Base-by-base conservation (phyloP, 1,140 invertebrate species). In the Listronotus oregonensis region DNA sequence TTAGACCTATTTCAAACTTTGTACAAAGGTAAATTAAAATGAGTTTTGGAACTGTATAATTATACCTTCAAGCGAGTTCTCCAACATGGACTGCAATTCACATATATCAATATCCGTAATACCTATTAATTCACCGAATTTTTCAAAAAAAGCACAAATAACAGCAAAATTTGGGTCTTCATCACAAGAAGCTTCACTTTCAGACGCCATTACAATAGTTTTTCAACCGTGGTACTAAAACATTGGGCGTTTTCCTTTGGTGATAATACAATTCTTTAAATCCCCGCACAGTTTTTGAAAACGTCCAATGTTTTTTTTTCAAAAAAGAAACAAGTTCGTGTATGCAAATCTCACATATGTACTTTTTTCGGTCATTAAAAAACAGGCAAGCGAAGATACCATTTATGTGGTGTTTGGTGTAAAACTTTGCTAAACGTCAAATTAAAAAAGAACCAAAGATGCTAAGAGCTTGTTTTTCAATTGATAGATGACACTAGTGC, bases 81-180 rank as follows among this genome's bases (percentile, higher is more conserved):
- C 94, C 57, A 96, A 81, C 87, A 92, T 92, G 77, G 90, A 85
- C 80, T 96, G 92, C 59, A 97, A 84, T 78, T 92, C 87, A 60
- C 85, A 80, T 82, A 96, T 89, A 73, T 89, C 88, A 68, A 90
- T 88, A 75, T 87, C 83, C 51, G 85, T 82, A 67, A 96, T 81
- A 61, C 91, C 90, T 77, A 93, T 89, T 78, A 86, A 81, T 80
- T 89, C 86, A 39, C 91, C 90, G 79, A 96, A 96, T 82, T 91
- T 89, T 79, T 94, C 89, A 54, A 96, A 83, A 83, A 96, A 96
- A 63, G 92, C 93, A 84, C 94, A 96, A 81, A 96, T 94, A 79
- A 95, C 89, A 74, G 94, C 94, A 82, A 96, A 97, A 89, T 96
- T 94, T 77, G 94, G 93, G 87, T 96, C 93, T 86, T 88, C 91